Evolutionary conservation across 2,797 vertebrate species (phyloP).

Genomic region (Heterohyrax brucei): DNA sequence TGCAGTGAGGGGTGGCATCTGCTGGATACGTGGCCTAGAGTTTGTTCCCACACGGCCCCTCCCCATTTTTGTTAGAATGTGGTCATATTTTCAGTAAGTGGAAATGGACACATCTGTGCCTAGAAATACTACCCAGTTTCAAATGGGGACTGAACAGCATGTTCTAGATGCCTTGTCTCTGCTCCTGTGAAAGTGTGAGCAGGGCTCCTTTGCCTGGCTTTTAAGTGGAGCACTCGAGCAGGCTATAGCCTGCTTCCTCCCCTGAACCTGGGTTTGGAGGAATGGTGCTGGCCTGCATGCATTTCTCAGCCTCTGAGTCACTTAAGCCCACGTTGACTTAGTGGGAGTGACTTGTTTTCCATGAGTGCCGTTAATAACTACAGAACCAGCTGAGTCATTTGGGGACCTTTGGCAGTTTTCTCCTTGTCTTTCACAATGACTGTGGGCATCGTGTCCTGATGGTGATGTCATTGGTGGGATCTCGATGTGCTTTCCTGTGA

Average conservation of each 20-base stretch:
- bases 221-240: neutral
- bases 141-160: neutral
- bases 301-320: neutral
- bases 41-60: slow-evolving; percentile 41
- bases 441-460: neutral
- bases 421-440: neutral
- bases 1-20: neutral
- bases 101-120: neutral
- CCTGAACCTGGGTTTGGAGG: neutral
- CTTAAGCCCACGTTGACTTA: neutral
- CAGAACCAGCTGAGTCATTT: neutral
- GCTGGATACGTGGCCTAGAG: neutral
- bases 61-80: slow-evolving; percentile 41
- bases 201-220: neutral
- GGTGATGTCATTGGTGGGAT: neutral
- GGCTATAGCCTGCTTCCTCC: neutral
- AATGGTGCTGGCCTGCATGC: neutral
- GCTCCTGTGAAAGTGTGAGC: neutral
- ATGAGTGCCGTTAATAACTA: neutral
- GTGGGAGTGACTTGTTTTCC: neutral
- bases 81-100: neutral
- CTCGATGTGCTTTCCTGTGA: neutral
- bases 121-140: neutral
- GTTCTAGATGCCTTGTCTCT: neutral
- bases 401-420: neutral